Evolutionary conservation across 2,797 vertebrate genomes (phyloP).

Genomic region (Liparis tanakae): DNA sequence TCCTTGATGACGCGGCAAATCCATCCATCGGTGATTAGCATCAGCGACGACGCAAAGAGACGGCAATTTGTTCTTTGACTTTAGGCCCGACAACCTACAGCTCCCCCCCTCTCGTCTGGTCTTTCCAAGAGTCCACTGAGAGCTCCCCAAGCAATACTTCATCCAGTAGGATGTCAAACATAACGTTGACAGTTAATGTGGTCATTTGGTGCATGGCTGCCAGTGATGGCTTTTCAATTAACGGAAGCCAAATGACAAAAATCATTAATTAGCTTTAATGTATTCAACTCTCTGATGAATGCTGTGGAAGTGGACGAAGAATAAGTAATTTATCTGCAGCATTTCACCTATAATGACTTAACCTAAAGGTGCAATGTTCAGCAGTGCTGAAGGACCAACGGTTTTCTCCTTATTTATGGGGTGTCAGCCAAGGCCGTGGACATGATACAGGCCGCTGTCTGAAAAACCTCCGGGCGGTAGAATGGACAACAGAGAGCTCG

Average conservation of each 20-base stretch:
- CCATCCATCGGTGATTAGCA: conserved; percentile 56
- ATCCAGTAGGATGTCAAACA: conserved; percentile 73
- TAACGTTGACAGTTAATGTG: conserved; percentile 79
- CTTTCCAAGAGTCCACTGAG: conserved; percentile 62
- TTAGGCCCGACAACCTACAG: conserved; percentile 72
- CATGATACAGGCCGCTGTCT: conserved; percentile 33
- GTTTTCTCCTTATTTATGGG: conserved; percentile 11
- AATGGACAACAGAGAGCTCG: conserved; percentile 35
- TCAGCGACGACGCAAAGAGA: conserved; percentile 50
- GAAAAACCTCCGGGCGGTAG: conserved; percentile 38
- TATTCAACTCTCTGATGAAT: conserved; percentile 69
- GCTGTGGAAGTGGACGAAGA: conserved; percentile 56
- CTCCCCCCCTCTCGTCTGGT: conserved; percentile 43
- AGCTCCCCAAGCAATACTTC: conserved; percentile 69
- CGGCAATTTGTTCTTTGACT: conserved; percentile 71
- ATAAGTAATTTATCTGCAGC: conserved; percentile 58
- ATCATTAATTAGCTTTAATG: conserved; percentile 80
- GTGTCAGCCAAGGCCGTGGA: conserved; percentile 26
- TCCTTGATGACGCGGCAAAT: conserved; percentile 54
- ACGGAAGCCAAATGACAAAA: conserved; percentile 77
- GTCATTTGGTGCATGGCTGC: conserved; percentile 76
- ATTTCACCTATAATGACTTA: conserved; percentile 56
- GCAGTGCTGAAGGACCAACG: conserved; percentile 24
- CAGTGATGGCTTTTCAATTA: conserved; percentile 79
- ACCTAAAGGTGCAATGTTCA: conserved; percentile 47